Percentiles rank a stretch among this genome's conserved stretches.
Evolutionary conservation across 1,140 invertebrate genomes (phyloP).

Genomic region (Rhagoletis zephyria): DNA sequence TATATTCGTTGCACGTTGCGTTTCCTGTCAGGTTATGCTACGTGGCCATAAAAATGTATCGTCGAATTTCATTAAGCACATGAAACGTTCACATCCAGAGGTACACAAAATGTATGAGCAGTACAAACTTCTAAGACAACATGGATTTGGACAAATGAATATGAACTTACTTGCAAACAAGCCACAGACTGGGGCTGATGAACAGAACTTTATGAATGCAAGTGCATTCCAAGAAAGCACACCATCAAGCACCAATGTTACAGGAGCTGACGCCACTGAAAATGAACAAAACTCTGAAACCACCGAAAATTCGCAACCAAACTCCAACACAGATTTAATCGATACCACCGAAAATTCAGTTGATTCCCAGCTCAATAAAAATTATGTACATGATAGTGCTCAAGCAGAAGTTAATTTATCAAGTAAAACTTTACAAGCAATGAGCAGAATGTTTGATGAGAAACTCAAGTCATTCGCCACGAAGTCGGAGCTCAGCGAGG

Average conservation of each 20-base stretch:
- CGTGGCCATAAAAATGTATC: slow-evolving; percentile 55
- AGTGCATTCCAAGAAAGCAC: not conserved
- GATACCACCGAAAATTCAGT: slow-evolving; percentile 42
- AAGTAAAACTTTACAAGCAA: slow-evolving; percentile 26
- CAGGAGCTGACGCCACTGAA: not conserved
- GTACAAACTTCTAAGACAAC: slow-evolving; percentile 49
- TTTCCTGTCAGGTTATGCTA: slow-evolving; percentile 41
- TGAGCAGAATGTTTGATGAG: slow-evolving; percentile 54
- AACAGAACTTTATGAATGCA: not conserved
- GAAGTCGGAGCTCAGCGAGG: slow-evolving; percentile 5
- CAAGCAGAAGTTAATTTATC: slow-evolving; percentile 30
- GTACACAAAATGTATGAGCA: slow-evolving; percentile 56
- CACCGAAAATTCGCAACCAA: slow-evolving; percentile 26
- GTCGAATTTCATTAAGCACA: slow-evolving; percentile 57
- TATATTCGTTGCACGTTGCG: slow-evolving; percentile 50
- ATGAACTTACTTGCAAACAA: not conserved
- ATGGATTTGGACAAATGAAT: not conserved
- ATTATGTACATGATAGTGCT: not conserved
- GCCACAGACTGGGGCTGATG: not conserved
- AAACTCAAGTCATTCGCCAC: slow-evolving; percentile 52
- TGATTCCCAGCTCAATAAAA: not conserved
- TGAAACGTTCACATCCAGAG: slow-evolving; percentile 55
- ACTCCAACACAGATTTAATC: slow-evolving; percentile 3
- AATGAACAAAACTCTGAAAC: slow-evolving; percentile 28
- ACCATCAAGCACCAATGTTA: not conserved